phyloP scores from a whole-genome alignment of 2,113 vertebrate genomes.

The Trogon surrucura region DNA sequence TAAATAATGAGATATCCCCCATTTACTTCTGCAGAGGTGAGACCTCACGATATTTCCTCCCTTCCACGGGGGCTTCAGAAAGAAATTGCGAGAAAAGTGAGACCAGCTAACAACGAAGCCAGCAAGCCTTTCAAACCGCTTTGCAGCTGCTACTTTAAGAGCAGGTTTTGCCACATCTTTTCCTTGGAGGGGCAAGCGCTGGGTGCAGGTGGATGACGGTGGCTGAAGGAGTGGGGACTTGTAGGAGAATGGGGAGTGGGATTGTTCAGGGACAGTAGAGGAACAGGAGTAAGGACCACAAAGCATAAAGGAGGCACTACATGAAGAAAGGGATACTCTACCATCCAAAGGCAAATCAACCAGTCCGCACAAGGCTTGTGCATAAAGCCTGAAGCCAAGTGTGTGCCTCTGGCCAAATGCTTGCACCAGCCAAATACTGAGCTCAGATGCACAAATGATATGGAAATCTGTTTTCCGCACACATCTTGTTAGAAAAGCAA shows the following conservation, averaged over 20 bases:
- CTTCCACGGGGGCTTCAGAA: not conserved
- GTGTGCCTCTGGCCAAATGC: not conserved
- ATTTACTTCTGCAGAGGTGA: not conserved
- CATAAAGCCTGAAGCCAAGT: not conserved
- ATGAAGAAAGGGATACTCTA: not conserved
- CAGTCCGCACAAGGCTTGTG: not conserved
- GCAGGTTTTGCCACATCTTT: not conserved
- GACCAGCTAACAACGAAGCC: not conserved
- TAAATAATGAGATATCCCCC: constrained; percentile 16
- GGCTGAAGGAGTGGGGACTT: not conserved
- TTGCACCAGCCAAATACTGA: not conserved
- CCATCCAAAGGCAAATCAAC: not conserved
- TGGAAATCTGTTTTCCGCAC: not conserved
- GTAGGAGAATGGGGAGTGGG: not conserved
- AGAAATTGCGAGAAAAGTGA: not conserved
- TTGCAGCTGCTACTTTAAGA: not conserved
- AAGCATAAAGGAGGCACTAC: not conserved
- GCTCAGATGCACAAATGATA: not conserved
- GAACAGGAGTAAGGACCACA: not conserved
- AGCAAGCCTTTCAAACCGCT: constrained; percentile 9
- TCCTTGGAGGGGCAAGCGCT: rapidly evolving
- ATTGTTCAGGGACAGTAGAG: not conserved
- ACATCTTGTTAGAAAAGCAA: not conserved
- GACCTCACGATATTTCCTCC: constrained; percentile 10
- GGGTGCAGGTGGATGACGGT: rapidly evolving